Percentiles rank a stretch among this genome's conserved stretches.
These are phyloP conservation scores for Onychorhynchus coronatus DNA, from an alignment of 2,113 vertebrate species.

Conservation along the genomic window DNA sequence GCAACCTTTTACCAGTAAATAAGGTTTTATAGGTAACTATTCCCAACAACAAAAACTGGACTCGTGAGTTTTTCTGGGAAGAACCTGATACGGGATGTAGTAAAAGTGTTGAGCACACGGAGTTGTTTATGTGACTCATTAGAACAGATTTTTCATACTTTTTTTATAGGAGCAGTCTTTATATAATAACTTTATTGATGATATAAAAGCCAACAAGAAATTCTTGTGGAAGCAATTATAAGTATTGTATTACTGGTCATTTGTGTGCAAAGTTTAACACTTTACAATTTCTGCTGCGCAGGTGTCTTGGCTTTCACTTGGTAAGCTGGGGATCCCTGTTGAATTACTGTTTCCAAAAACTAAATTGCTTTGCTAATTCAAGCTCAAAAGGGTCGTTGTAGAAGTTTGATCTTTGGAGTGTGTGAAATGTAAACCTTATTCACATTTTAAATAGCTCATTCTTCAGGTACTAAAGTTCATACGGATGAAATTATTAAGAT, in stretches of 20 bases:
- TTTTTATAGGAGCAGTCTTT: neutral
- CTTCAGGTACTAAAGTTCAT: neutral
- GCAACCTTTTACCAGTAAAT: neutral
- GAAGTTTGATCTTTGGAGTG: neutral
- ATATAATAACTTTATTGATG: neutral
- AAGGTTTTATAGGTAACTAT: neutral
- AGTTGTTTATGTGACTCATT: neutral
- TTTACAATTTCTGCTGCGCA: neutral
- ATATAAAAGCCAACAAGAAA: neutral
- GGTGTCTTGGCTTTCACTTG: neutral
- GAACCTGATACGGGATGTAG: neutral
- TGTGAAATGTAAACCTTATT: neutral
- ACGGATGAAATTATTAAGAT: neutral
- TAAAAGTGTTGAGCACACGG: neutral
- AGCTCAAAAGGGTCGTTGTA: neutral
- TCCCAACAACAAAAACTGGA: neutral
- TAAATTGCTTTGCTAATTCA: neutral
- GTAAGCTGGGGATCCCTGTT: neutral
- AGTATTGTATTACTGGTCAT: neutral
- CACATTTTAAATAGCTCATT: neutral
- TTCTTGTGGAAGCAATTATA: neutral
- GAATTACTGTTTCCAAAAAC: neutral
- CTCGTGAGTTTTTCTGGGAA: neutral
- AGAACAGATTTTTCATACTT: neutral
- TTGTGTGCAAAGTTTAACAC: neutral